A percentile compares a stretch with the other conserved stretches of the same genome.
These are phyloP conservation scores for Orius laevigatus DNA, from an alignment of 1,140 invertebrate species.

Conservation along the genomic window DNA sequence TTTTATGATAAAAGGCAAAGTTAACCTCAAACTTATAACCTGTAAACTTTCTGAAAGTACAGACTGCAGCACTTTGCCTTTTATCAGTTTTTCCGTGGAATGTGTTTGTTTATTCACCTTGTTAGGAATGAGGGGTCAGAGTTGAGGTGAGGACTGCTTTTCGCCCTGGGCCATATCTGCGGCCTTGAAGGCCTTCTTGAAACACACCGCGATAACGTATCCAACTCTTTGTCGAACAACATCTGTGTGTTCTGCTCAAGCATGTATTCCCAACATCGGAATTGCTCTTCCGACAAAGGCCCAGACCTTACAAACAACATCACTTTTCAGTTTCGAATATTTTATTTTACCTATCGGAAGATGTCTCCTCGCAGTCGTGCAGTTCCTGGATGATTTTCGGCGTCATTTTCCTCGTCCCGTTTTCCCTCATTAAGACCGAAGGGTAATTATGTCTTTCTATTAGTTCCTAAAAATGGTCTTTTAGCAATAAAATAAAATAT, in stretches of 20 bases:
- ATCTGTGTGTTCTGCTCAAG: conserved; percentile 77
- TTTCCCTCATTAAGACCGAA: conserved; percentile 28
- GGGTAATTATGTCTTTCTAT: conserved; percentile 20
- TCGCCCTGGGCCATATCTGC: conserved; percentile 19
- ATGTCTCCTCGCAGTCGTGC: conserved; percentile 34
- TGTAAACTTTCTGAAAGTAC: no score
- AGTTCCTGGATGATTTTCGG: conserved; percentile 17
- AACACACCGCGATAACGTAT: conserved; percentile 52
- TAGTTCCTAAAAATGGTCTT: neutral
- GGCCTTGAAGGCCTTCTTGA: conserved; percentile 26
- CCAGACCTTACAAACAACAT: conserved; percentile 18
- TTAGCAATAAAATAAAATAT: neutral
- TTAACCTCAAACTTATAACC: no score
- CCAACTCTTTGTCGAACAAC: conserved; percentile 71
- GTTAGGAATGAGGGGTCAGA: conserved; percentile 16
- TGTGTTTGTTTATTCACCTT: conserved; percentile 13
- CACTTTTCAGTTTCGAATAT: neutral
- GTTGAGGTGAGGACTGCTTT: conserved; percentile 19
- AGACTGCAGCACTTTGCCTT: no score
- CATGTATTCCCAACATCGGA: conserved; percentile 87
- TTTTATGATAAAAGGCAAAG: no score
- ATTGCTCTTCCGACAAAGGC: conserved; percentile 60
- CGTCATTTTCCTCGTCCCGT: conserved; percentile 24
- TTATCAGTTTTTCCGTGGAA: no score
- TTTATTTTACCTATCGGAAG: conserved; percentile 29